Base-by-base conservation (phyloP, 2,113 vertebrate species). In the Regulus satrapa region DNA sequence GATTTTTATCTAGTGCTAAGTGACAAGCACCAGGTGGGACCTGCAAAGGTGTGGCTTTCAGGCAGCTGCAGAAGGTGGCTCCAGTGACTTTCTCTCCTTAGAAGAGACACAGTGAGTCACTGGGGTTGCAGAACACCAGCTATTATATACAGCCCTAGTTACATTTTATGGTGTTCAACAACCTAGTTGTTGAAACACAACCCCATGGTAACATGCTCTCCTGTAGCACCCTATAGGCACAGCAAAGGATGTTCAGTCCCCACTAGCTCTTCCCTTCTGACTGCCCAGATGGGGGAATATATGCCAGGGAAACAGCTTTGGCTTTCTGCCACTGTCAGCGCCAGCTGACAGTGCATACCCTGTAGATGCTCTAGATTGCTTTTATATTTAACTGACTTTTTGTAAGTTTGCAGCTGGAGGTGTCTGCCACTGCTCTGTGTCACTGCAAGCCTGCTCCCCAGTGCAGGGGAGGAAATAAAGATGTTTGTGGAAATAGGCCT, bases 1-100 rank as follows among this genome's bases (percentile, higher is more conserved):
- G 97, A 95, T 97, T 73, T 81, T 91, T 97, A 98, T 97, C 43
- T 2, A 74, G 58, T 63, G 81, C 61, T 96, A 89, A 94, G 75
- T 72, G 72, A 97, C 78, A 88, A 95, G 63, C 45, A 92, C 54
- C 96, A 97, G 97, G 97, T 98, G 94, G 94, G 61, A 91, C 88
- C 88, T 89, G 67, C 45, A 62, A 88, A 94, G 79, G 55, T 85
- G 66, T 85, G 54, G 38, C 69, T 92, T 95, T 89, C 75, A 74
- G 52, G 54, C 59, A 95, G 94, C 94, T 80, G 72, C 24, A 17
- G 83, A 75, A 90, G 86, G 81, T 93, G 88, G 80, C 61, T 94
- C 94, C 94, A 74, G 64, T 58, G 83, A 90, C 92, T 95, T 96
- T 88, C 38, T 85, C 81, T 94, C 75, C 87, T 92, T 87, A 86